phyloP scores from a whole-genome alignment of 2,113 vertebrate genomes.

The Abramis brama region DNA sequence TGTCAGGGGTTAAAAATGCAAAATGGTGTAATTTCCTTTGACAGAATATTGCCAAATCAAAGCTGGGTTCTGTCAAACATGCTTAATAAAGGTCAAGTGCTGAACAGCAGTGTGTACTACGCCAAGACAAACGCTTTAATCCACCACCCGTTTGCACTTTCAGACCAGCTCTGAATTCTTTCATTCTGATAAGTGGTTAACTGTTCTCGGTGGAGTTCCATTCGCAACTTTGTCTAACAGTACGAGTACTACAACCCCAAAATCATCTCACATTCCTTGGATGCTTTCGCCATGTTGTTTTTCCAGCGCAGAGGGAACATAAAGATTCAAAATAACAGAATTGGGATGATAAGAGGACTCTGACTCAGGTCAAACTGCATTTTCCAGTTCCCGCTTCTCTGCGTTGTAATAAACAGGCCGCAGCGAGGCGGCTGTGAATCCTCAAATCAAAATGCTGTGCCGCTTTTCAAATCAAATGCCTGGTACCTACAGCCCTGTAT shows the following conservation, averaged over 20 bases:
- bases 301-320: constrained; percentile 52
- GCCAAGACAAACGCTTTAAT: constrained; percentile 88
- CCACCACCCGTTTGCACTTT: constrained; percentile 81
- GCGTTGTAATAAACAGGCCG: constrained; percentile 58
- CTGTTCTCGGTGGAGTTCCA: constrained; percentile 49
- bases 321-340: constrained; percentile 62
- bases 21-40: constrained; percentile 23
- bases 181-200: constrained; percentile 58
- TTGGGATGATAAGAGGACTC: constrained; percentile 56
- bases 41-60: constrained; percentile 16
- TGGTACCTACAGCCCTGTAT: constrained; percentile 76
- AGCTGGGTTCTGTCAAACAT: constrained; percentile 44
- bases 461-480: constrained; percentile 67
- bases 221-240: constrained; percentile 17
- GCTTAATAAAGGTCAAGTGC: constrained; percentile 81
- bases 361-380: constrained; percentile 43
- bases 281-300: constrained; percentile 63
- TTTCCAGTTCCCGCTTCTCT: constrained; percentile 45
- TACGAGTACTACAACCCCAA: constrained; percentile 30
- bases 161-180: constrained; percentile 76
- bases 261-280: constrained; percentile 65
- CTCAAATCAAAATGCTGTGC: constrained; percentile 62
- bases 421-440: constrained; percentile 59
- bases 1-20: not conserved
- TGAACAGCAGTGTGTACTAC: constrained; percentile 71